Conservation (phyloP, 1,140 invertebrate species). For the Wiebesia pumilae region DNA sequence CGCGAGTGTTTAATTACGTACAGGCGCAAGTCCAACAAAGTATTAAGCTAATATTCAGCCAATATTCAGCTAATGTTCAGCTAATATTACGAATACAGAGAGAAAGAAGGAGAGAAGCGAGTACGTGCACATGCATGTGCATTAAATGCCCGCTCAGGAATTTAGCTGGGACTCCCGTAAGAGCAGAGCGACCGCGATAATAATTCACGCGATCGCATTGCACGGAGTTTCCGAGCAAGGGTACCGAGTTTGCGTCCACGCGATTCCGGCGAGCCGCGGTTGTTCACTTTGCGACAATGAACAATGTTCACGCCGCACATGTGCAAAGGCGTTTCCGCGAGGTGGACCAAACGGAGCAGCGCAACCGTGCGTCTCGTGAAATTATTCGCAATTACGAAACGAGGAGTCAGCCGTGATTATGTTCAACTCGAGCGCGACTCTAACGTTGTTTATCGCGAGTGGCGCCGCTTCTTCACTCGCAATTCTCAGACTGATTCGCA, state of each 20-base stretch:
- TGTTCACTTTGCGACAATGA: not conserved
- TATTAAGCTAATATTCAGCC: not conserved
- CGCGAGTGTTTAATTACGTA: slow-evolving; percentile 4
- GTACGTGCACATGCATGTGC: too few species aligned
- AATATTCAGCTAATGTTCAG: not conserved
- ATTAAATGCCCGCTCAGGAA: not conserved
- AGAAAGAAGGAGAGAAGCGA: not conserved
- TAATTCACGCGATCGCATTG: not conserved
- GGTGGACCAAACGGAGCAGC: not conserved
- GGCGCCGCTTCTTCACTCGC: not conserved
- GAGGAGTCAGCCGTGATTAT: not conserved
- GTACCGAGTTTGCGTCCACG: not conserved
- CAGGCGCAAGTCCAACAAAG: not conserved
- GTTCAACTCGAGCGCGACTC: not conserved
- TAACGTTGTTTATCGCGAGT: not conserved
- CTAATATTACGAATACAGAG: not conserved
- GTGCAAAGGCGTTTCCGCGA: not conserved
- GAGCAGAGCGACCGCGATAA: not conserved
- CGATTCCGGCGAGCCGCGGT: not conserved
- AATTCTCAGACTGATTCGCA: not conserved
- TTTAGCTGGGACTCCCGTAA: not conserved
- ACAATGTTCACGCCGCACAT: too few species aligned
- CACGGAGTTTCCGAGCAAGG: not conserved
- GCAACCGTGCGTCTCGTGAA: not conserved
- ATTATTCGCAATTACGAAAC: not conserved